These are phyloP conservation scores for Emydocephalus ijimae DNA, from an alignment of 2,113 vertebrate species.

Conservation along the genomic window DNA sequence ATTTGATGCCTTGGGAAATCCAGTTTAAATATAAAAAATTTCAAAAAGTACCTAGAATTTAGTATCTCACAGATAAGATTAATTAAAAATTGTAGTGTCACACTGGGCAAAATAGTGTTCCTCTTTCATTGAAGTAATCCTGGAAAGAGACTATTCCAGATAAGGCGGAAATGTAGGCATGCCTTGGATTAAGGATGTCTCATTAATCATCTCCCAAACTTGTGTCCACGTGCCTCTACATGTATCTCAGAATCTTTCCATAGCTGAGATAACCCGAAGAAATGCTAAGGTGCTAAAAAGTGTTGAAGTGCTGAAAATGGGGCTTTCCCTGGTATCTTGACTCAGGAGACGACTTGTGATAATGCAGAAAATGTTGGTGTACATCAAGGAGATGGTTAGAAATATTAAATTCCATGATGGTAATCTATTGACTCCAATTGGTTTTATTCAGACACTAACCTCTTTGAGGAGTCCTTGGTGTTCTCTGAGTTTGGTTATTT, in stretches of 20 bases:
- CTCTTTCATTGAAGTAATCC: not conserved
- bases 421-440: not conserved
- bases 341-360: not conserved
- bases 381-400: not conserved
- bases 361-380: not conserved
- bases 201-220: not conserved
- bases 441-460: not conserved
- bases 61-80: not conserved
- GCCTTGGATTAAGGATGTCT: not conserved
- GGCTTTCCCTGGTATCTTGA: not conserved
- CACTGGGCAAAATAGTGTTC: not conserved
- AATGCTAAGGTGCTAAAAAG: not conserved
- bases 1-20: conserved; percentile 40
- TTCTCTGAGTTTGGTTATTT: not conserved
- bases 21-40: not conserved
- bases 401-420: not conserved
- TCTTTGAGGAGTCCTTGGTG: not conserved
- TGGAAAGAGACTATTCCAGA: not conserved
- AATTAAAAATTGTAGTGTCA: not conserved
- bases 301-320: not conserved
- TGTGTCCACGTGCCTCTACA: not conserved
- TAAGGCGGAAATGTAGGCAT: not conserved
- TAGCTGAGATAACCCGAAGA: not conserved
- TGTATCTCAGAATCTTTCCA: not conserved
- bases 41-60: not conserved